Evolutionary conservation across 2,888 invertebrate genomes (phyloP), one percentile per base, ranked within the genome.

Genomic region (Tuta absoluta): DNA sequence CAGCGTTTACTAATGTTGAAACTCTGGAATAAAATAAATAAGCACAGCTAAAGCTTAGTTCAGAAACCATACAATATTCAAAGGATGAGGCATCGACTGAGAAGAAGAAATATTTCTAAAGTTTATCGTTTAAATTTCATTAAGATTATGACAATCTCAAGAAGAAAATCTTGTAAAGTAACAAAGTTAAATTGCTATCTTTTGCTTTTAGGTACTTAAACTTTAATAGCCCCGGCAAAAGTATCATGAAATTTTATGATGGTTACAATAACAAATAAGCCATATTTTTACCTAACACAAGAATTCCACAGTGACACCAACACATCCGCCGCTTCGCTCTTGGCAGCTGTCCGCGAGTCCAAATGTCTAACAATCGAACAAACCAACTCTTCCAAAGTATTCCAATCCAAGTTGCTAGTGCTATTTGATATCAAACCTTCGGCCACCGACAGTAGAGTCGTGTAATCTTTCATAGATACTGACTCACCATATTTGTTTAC

Each of bases 281-380:
- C 17, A 1, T 33, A 2, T 51, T 58, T 72, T 76, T 74, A 89
- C 92, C 91, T 86, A 11, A 90, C 81, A 75, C 86, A 87, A 8
- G 84, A 79, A 72, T 86, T 90, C 91, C 91, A 92, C 2, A 92
- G 68, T 1, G 77, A 76, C 17, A 76, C 61, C 23, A 81, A 58
- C 23, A 71, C 65, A 41, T 69, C 71, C 38, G 75, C 75, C 66
- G 71, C 71, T 17, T 79, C 74, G 19, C 74, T 71, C 57, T 71
- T 73, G 65, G 71, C 71, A 33, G 63, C 66, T n/a, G 63, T 56
- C 19, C 66, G 65, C 57, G 62, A 59, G 62, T 61, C 45, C 37
- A 80, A 64, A 58, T 72, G 73, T 48, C 77, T 67, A 58, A 89
- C 68, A 8, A 79, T 73, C 21, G 75, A 60, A 63, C 79, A 76